Conservation (phyloP, 2,797 vertebrate genomes). For the Myripristis murdjan region DNA sequence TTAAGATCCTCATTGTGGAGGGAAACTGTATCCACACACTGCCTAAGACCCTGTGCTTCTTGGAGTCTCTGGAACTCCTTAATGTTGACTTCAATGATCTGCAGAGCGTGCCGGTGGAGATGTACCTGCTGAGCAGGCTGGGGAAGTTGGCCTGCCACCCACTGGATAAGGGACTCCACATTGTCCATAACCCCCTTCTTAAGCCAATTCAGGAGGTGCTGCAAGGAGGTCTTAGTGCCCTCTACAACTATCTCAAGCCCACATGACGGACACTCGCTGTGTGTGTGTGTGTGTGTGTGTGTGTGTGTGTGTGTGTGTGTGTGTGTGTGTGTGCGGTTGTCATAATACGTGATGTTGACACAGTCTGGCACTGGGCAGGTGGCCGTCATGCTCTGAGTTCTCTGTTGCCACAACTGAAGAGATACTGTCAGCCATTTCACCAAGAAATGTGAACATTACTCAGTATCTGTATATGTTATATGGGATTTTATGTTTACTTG, state of each 20-base stretch:
- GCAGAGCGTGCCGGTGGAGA: conserved; percentile 90
- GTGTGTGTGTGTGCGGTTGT: conserved; percentile 16
- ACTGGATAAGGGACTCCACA: conserved; percentile 95
- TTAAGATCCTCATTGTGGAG: conserved; percentile 94
- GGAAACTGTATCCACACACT: conserved; percentile 90
- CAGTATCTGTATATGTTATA: background rate
- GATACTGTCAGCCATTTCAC: conserved; percentile 2
- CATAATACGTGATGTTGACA: conserved; percentile 32
- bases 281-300: conserved; percentile 26
- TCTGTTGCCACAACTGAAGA: background rate
- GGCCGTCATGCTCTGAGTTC: conserved; percentile 34
- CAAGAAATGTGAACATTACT: conserved; percentile 2
- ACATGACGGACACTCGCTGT: conserved; percentile 61
- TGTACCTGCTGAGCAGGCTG: conserved; percentile 89
- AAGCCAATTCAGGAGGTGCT: conserved; percentile 92
- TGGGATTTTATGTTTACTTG: background rate
- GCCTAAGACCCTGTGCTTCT: conserved; percentile 90
- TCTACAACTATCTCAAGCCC: conserved; percentile 87
- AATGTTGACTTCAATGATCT: conserved; percentile 93
- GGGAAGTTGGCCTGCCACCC: conserved; percentile 92
- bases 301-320: conserved; percentile 21
- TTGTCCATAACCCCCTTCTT: conserved; percentile 91
- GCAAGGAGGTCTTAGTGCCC: conserved; percentile 89
- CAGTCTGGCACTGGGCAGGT: conserved; percentile 42
- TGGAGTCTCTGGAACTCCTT: conserved; percentile 90